These are phyloP conservation scores for Coronaproctus castanopsis DNA, from an alignment of 2,888 invertebrate genomes.

Conservation along the genomic window DNA sequence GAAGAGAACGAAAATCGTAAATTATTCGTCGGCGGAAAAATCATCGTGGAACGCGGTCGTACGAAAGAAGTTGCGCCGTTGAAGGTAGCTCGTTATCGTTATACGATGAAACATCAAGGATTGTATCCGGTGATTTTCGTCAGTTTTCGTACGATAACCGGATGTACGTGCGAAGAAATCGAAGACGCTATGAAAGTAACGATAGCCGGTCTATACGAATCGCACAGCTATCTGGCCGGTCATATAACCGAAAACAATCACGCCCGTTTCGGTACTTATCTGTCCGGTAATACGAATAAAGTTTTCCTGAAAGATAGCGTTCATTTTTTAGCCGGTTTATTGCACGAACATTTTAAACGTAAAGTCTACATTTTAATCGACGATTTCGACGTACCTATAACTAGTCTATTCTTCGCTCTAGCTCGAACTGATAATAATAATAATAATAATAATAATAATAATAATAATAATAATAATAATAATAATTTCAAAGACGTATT, in stretches of 20 bases:
- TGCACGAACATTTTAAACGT: neutral
- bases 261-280: neutral
- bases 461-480: too few relatives aligned
- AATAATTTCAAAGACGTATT: neutral
- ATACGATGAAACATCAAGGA: neutral
- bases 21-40: neutral
- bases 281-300: neutral
- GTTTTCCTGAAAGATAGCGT: neutral
- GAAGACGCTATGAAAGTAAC: neutral
- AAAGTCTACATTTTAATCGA: neutral
- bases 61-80: too few relatives aligned
- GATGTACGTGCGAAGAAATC: neutral
- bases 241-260: neutral
- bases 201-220: neutral
- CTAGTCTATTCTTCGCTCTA: neutral
- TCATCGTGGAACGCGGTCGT: neutral
- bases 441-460: too few relatives aligned
- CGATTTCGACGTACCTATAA: neutral
- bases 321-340: neutral
- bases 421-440: too few relatives aligned
- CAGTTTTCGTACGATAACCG: neutral
- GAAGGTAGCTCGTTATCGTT: too few relatives aligned
- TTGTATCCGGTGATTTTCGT: neutral
- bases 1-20: neutral
- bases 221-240: neutral